Evolutionary conservation across 1,140 invertebrate genomes (phyloP).

Genomic region (Melipona quadrifasciata): DNA sequence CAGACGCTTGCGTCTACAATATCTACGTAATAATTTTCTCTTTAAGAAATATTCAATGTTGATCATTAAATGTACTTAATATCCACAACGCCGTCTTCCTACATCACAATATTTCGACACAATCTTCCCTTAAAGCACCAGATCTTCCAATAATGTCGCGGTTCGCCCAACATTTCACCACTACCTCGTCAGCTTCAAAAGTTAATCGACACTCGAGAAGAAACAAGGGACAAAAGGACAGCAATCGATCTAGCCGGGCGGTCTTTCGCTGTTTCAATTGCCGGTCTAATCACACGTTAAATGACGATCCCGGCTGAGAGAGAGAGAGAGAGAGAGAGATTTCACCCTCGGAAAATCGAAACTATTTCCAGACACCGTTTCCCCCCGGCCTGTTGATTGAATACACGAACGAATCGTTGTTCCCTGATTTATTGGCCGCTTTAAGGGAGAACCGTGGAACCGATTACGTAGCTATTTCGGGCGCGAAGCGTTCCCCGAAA

Average conservation of each 20-base stretch:
- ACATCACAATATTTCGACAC: too few relatives aligned
- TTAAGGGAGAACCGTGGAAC: constrained; percentile 43
- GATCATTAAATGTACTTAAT: too few relatives aligned
- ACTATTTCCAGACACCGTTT: not conserved
- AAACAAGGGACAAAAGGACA: not conserved
- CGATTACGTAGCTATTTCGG: constrained; percentile 44
- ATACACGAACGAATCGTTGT: constrained; percentile 39
- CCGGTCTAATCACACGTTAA: constrained; percentile 10
- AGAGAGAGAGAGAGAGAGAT: too few relatives aligned
- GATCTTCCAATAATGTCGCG: not conserved
- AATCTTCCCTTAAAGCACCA: too few relatives aligned
- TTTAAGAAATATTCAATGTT: too few relatives aligned
- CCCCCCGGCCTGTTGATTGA: constrained; percentile 28
- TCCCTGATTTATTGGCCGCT: constrained; percentile 49
- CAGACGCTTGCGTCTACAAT: too few relatives aligned
- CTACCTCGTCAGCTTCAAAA: too few relatives aligned
- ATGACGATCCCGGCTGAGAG: not conserved
- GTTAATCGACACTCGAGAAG: too few relatives aligned
- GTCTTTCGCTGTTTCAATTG: not conserved
- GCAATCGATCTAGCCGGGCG: not conserved
- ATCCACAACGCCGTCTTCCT: too few relatives aligned
- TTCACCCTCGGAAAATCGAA: constrained; percentile 1
- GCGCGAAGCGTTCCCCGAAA: not conserved
- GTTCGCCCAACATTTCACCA: not conserved
- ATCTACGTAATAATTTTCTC: too few relatives aligned